Evolutionary conservation across 2,113 vertebrate species (phyloP), one percentile per base, ranked within the genome.

Genomic region (Ginglymostoma cirratum): DNA sequence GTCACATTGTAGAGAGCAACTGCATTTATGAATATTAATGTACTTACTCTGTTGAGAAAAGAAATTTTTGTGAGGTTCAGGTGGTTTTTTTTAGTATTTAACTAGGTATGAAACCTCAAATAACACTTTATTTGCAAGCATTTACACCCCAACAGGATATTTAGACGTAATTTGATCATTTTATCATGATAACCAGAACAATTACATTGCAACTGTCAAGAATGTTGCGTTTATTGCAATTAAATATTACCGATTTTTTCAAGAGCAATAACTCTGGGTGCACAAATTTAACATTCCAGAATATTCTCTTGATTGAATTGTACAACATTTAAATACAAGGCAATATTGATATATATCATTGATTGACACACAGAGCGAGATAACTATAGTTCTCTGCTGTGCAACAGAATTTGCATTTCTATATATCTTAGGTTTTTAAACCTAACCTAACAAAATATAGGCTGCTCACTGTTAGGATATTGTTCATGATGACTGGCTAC

Each of bases 11-110:
- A 52, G 94, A 7, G 67, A 52, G 69, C 94, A 34, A 52, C 69
- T 27, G 42, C 27, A 70, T 42, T 24, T 72, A 42, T 95, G 69
- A 52, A 95, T 95, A 95, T 95, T 95, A 95, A 95, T 76, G 42
- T 17, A 1, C 27, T 72, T 52, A 30, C 52, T 23, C 42, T 48
- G 24, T 30, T 72, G 38, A 70, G 27, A 72, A 95, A 95, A 48
- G 27, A 17, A 94, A 94, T 23, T 45, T 94, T 69, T 70, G 66
- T 48, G 94, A 52, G 42, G 42, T 93, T 14, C 17, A 72, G 27
- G 72, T 95, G 23, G 34, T 72, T 95, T 72, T 72, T 72, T 72
- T 72, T 72, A 52, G 24, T 48, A 48, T 48, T 52, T 14, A 38
- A 94, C 42, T 76, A 95, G 23, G 38, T 95, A 76, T 30, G 8